A percentile compares a stretch with the other conserved stretches of the same genome.
These are phyloP conservation scores for Macrobrachium nipponense DNA, from an alignment of 1,140 invertebrate species.

Conservation along the genomic window DNA sequence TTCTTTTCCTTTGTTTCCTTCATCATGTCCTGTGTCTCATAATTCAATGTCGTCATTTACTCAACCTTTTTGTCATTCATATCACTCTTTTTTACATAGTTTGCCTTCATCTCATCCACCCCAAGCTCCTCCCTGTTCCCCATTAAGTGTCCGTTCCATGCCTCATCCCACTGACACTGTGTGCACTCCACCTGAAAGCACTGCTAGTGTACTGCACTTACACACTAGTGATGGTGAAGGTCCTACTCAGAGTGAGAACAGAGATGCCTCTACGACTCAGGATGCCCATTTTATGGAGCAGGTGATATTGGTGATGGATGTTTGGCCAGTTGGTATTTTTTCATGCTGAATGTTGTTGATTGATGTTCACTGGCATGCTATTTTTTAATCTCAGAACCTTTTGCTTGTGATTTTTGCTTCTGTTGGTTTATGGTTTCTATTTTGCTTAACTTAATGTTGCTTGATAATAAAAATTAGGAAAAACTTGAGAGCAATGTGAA, in stretches of 20 bases:
- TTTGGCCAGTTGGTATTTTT: not conserved
- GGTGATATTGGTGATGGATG: conserved; percentile 19
- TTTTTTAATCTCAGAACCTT: no score
- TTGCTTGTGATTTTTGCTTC: no score
- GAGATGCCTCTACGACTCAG: not conserved
- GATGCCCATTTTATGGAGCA: conserved; percentile 31
- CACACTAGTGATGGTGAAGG: not conserved
- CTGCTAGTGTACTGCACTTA: not conserved
- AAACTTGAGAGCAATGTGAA: no score
- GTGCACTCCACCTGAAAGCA: not conserved
- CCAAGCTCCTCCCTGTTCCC: not conserved
- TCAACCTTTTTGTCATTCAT: not conserved
- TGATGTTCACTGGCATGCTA: not conserved
- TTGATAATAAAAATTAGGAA: no score
- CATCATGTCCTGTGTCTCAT: not conserved
- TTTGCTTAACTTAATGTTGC: no score
- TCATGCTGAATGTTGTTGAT: not conserved
- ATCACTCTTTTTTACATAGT: not conserved
- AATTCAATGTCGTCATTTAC: not conserved
- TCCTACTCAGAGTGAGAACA: not conserved
- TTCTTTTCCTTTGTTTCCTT: not conserved
- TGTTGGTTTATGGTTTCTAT: no score
- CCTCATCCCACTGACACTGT: not conserved
- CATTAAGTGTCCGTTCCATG: not conserved
- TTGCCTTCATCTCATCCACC: not conserved